Conservation (phyloP, 2,113 vertebrate genomes). For the Mustela nigripes region DNA sequence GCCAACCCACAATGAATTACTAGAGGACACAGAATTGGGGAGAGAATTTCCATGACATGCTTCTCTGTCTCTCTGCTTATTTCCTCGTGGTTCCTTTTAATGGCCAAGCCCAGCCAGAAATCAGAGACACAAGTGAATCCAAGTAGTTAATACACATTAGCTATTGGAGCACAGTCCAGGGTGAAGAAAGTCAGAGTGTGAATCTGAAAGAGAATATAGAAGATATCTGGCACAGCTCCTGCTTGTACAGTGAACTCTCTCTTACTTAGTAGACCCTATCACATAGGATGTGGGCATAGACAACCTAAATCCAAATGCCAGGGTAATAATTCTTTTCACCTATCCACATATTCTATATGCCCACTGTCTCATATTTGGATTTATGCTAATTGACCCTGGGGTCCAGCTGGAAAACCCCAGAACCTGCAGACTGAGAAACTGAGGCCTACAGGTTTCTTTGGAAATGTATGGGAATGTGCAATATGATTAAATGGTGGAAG, state of each 20-base stretch:
- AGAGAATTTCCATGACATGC: background rate
- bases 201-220: background rate
- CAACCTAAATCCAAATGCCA: background rate
- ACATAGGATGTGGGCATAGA: background rate
- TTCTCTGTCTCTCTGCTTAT: background rate
- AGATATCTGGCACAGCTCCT: background rate
- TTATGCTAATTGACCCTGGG: background rate
- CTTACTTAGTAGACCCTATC: background rate
- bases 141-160: background rate
- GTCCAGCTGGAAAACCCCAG: background rate
- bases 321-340: background rate
- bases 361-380: background rate
- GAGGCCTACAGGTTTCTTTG: background rate
- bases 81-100: background rate
- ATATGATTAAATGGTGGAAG: background rate
- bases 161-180: background rate
- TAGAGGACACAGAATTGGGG: background rate
- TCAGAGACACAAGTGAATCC: background rate
- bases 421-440: background rate
- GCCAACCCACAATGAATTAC: background rate
- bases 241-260: background rate
- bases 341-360: background rate
- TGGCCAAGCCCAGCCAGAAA: background rate
- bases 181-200: background rate
- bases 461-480: background rate